A percentile compares a stretch with the other conserved stretches of the same genome.
Conservation (phyloP, 2,888 invertebrate species). For the Parnassius orleans region DNA sequence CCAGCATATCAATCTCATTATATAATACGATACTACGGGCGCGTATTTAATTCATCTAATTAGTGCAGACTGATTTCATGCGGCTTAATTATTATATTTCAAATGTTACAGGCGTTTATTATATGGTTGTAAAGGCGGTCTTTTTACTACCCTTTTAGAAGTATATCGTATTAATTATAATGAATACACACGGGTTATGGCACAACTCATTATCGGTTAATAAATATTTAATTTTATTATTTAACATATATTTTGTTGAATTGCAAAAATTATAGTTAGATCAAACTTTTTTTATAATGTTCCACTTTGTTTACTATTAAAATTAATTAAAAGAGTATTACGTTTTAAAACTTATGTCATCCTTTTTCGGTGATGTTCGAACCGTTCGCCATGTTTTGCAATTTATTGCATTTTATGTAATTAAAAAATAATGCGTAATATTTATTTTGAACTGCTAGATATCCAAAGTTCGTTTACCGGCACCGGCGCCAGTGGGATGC, state of each 20-base stretch:
- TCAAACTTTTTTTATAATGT: too few relatives aligned
- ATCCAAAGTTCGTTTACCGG: too few relatives aligned
- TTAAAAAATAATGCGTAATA: too few relatives aligned
- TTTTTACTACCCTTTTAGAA: conserved; percentile 2
- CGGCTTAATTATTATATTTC: conserved; percentile 18
- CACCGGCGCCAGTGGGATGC: too few relatives aligned
- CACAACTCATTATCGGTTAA: background rate
- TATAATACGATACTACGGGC: conserved; percentile 27
- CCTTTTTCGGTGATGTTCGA: too few relatives aligned
- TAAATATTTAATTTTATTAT: background rate
- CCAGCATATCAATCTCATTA: conserved; percentile 28
- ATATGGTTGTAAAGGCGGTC: conserved; percentile 1
- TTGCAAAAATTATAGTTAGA: background rate
- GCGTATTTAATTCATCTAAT: conserved; percentile 29
- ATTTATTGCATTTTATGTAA: too few relatives aligned
- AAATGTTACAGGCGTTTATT: conserved; percentile 16
- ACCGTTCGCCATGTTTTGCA: too few relatives aligned
- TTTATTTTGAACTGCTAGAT: too few relatives aligned
- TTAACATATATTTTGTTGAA: background rate
- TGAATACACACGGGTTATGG: background rate
- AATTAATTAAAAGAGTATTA: too few relatives aligned
- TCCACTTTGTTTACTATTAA: too few relatives aligned
- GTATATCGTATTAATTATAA: background rate
- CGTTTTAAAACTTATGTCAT: too few relatives aligned
- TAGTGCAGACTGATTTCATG: conserved; percentile 22